Conservation (phyloP, 30 jellyfish, hydroid and myxozoan species). For the Sanderia malayensis region DNA sequence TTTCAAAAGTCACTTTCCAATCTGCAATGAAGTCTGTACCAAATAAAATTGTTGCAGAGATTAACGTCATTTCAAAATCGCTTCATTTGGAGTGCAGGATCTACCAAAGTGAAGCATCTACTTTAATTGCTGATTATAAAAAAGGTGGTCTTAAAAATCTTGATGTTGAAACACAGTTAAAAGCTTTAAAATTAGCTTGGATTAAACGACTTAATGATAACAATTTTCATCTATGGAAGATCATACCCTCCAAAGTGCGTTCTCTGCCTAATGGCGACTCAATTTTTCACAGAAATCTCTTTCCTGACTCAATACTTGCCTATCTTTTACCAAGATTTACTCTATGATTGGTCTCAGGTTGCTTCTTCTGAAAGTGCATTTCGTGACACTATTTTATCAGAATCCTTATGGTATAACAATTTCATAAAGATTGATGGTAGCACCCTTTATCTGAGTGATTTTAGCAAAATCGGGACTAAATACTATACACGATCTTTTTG, state of each 20-base stretch:
- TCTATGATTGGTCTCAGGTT: neutral
- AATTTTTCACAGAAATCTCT: neutral
- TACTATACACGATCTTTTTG: neutral
- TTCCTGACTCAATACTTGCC: constrained; percentile 1
- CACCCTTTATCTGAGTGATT: neutral
- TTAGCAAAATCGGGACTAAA: neutral
- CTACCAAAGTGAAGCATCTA: neutral
- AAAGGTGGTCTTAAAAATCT: neutral
- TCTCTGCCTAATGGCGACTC: constrained; percentile 2
- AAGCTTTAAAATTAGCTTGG: neutral
- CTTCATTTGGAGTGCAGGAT: neutral
- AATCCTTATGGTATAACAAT: neutral
- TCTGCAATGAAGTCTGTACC: neutral
- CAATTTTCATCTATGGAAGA: neutral
- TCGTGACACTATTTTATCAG: neutral
- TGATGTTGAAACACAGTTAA: neutral
- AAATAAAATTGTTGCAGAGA: neutral
- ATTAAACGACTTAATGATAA: neutral
- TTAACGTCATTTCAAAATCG: neutral
- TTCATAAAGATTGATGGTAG: neutral
- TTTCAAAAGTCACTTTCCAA: neutral
- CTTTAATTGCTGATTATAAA: neutral
- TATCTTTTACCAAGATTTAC: neutral
- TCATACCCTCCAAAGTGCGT: neutral
- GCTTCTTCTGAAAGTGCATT: neutral